phyloP scores from a whole-genome alignment of 2,888 invertebrate species.

The Erebia ligea region DNA sequence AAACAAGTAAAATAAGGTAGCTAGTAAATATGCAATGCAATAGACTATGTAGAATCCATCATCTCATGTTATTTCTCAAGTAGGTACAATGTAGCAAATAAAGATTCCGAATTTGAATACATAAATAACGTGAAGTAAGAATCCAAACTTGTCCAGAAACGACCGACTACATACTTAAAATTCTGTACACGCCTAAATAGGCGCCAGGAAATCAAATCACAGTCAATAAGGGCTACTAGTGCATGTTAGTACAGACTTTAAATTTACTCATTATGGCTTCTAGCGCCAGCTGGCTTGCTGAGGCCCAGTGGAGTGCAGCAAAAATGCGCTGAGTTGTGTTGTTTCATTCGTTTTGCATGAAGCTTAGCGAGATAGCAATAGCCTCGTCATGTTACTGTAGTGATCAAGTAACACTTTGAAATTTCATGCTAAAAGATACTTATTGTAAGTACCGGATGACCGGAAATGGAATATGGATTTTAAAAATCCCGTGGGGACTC shows the following conservation, averaged over 20 bases:
- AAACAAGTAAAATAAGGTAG: too few relatives aligned
- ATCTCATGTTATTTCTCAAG: too few relatives aligned
- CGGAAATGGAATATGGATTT: too few relatives aligned
- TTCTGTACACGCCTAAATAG: constrained; percentile 35
- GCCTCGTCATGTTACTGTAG: neutral
- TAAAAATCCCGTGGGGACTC: too few relatives aligned
- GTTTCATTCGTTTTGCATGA: neutral
- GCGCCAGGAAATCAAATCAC: constrained; percentile 37
- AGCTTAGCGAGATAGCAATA: neutral
- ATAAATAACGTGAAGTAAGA: neutral
- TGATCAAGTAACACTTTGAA: neutral
- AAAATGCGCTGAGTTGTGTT: neutral
- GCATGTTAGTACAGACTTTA: constrained; percentile 18
- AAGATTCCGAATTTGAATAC: neutral
- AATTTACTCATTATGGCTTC: constrained; percentile 16
- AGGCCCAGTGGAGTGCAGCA: neutral
- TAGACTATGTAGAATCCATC: too few relatives aligned
- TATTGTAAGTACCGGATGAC: too few relatives aligned
- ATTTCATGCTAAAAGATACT: neutral
- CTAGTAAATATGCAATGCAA: too few relatives aligned
- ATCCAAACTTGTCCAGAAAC: neutral
- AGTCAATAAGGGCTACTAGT: constrained; percentile 24
- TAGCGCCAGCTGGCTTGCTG: too few relatives aligned
- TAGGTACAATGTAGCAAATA: too few relatives aligned
- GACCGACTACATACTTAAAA: constrained; percentile 29